A percentile compares a stretch with the other conserved stretches of the same genome.
Evolutionary conservation across 2,113 vertebrate species (phyloP).

Genomic region (Lepisosteus osseus): DNA sequence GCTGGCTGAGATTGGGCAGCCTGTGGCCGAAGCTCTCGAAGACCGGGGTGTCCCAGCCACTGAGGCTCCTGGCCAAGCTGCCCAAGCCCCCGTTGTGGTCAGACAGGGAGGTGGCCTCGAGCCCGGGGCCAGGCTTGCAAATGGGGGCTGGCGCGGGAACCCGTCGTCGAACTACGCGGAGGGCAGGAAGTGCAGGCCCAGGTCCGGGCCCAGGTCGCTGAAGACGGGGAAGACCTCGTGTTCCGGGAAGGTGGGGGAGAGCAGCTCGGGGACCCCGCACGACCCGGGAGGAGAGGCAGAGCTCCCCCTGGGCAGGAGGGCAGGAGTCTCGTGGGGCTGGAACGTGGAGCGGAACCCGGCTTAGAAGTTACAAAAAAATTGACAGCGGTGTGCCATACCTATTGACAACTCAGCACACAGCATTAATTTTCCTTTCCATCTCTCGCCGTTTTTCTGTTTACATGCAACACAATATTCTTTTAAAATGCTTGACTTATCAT

Average conservation of each 20-base stretch:
- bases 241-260: constrained; percentile 55
- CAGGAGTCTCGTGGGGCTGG: constrained; percentile 34
- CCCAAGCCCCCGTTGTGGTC: constrained; percentile 71
- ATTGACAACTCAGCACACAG: too few relatives aligned
- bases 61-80: constrained; percentile 74
- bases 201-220: constrained; percentile 44
- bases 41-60: constrained; percentile 70
- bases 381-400: too few relatives aligned
- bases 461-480: too few relatives aligned
- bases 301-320: constrained; percentile 41
- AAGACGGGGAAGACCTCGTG: constrained; percentile 47
- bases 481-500: too few relatives aligned
- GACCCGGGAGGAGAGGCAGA: constrained; percentile 59
- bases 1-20: constrained; percentile 84
- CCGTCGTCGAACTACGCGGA: constrained; percentile 39
- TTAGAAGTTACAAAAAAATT: too few relatives aligned
- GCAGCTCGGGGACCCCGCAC: constrained; percentile 56
- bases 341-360: constrained; percentile 66
- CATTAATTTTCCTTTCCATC: too few relatives aligned
- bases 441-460: too few relatives aligned
- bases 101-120: constrained; percentile 72
- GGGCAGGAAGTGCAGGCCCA: constrained; percentile 56
- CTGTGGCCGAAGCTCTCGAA: constrained; percentile 57
- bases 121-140: constrained; percentile 34
- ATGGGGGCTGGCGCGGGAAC: constrained; percentile 16